Evolutionary conservation across 2,888 invertebrate genomes (phyloP).

Genomic region (Eupithecia centaureata): DNA sequence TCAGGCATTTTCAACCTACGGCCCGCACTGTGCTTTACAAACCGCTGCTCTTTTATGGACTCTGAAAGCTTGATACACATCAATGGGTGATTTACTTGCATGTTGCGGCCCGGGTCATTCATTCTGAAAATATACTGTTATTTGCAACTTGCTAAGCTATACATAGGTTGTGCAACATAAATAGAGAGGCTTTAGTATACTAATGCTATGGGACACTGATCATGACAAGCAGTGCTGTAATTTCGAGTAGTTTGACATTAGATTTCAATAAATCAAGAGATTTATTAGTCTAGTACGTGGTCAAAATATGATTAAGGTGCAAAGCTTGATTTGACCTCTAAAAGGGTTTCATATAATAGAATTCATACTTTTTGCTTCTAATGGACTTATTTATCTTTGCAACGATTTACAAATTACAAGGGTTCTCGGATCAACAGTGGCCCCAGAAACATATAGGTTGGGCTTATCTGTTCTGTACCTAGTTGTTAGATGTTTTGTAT

Average conservation of each 20-base stretch:
- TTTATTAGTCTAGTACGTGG: conserved; percentile 5
- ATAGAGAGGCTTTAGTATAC: conserved; percentile 7
- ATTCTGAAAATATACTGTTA: conserved; percentile 11
- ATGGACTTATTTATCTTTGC: not conserved
- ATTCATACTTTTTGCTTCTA: not conserved
- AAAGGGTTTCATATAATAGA: not conserved
- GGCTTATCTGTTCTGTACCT: conserved; percentile 4
- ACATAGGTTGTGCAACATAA: conserved; percentile 12
- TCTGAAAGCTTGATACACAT: conserved; percentile 20
- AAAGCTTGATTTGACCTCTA: not conserved
- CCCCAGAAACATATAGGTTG: conserved; percentile 7
- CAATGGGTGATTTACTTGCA: conserved; percentile 17
- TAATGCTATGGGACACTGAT: conserved; percentile 11
- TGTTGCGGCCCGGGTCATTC: conserved; percentile 6
- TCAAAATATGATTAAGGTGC: not conserved
- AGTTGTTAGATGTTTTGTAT: conserved; percentile 56
- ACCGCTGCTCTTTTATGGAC: conserved; percentile 6
- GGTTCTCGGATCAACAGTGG: not conserved
- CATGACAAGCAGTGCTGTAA: conserved; percentile 10
- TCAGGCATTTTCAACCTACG: conserved; percentile 29
- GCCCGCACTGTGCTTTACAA: conserved; percentile 15
- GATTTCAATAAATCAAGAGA: conserved; percentile 11
- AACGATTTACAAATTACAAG: not conserved
- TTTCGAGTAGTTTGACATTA: conserved; percentile 8
- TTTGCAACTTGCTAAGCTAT: conserved; percentile 10